Evolutionary conservation across 2,797 vertebrate species (phyloP).

Genomic region (Luscinia luscinia): DNA sequence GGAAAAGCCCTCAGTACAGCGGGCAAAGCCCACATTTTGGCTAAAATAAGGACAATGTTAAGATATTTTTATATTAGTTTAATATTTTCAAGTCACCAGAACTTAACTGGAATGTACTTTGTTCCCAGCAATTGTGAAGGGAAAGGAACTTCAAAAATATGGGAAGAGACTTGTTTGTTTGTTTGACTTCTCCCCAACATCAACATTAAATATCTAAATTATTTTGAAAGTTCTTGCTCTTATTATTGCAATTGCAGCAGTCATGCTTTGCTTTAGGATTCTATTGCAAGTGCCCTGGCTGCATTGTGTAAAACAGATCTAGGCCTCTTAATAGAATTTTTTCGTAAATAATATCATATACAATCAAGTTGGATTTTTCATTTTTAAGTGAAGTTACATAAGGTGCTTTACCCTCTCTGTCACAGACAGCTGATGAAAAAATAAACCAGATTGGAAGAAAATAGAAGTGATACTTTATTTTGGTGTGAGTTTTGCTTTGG

Average conservation of each 20-base stretch:
- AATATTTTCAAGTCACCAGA: neutral
- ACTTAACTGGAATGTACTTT: neutral
- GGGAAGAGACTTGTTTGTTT: neutral
- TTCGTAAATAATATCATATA: neutral
- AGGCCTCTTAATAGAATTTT: neutral
- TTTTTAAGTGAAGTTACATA: neutral
- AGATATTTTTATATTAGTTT: neutral
- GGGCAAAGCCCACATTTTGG: neutral
- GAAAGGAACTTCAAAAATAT: neutral
- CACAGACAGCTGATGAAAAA: neutral
- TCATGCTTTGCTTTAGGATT: neutral
- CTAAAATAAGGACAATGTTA: neutral
- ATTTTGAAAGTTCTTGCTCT: neutral
- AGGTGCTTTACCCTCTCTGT: neutral
- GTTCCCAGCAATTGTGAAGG: neutral
- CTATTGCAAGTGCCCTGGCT: neutral
- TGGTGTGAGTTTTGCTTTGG: neutral
- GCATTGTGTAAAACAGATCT: neutral
- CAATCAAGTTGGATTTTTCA: neutral
- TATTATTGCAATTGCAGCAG: neutral
- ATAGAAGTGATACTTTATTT: neutral
- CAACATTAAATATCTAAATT: neutral
- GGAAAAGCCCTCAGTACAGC: neutral
- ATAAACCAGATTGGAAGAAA: neutral
- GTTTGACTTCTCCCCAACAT: neutral